A percentile compares a stretch with the other conserved stretches of the same genome.
These are phyloP conservation scores for Acomys russatus DNA, from an alignment of 2,797 vertebrate genomes.

Conservation along the genomic window DNA sequence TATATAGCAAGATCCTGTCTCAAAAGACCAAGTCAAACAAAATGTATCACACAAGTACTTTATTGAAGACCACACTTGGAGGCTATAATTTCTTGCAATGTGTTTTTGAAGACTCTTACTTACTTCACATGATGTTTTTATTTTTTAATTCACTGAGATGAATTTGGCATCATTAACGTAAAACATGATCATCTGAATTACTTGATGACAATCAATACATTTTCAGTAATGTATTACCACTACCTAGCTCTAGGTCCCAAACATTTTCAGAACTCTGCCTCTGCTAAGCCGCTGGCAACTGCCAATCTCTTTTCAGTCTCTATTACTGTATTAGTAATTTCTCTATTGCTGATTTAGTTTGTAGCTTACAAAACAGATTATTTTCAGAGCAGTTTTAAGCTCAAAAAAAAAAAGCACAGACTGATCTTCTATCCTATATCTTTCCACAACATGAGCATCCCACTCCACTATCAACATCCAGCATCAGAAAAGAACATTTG, in stretches of 20 bases:
- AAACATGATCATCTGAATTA: neutral
- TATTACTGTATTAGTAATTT: neutral
- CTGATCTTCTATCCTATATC: neutral
- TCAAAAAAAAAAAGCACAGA: slow-evolving; percentile 46
- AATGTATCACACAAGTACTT: slow-evolving; percentile 4
- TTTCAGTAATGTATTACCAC: neutral
- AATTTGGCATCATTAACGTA: slow-evolving; percentile 34
- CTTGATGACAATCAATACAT: neutral
- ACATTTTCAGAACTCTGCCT: neutral
- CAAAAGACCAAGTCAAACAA: neutral
- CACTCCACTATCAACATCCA: slow-evolving; percentile 29
- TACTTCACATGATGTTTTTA: neutral
- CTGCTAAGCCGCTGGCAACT: neutral
- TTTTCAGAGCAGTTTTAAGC: slow-evolving; percentile 49
- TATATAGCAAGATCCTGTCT: neutral
- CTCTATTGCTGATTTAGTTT: neutral
- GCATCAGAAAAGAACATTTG: neutral
- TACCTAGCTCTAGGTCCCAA: neutral
- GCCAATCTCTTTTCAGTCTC: slow-evolving; percentile 26
- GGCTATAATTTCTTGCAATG: neutral
- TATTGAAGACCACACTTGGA: neutral
- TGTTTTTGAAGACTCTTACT: slow-evolving; percentile 34
- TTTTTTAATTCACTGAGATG: neutral
- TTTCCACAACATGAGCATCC: neutral
- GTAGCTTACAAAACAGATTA: neutral